Evolutionary conservation across 2,797 vertebrate genomes (phyloP), one percentile per base, ranked within the genome.

Genomic region (Sarcophilus harrisii): DNA sequence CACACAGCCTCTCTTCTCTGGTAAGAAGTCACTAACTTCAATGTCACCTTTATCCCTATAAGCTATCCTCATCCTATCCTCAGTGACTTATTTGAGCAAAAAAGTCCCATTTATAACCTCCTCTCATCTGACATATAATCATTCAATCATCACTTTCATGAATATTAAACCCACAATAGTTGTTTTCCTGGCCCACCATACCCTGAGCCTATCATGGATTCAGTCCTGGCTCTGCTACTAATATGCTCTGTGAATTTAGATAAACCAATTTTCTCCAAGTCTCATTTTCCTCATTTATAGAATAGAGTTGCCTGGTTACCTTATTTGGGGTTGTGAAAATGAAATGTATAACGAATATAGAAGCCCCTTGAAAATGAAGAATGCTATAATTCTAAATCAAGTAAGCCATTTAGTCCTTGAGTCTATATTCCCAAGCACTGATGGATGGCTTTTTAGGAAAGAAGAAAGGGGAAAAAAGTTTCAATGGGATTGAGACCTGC

Each of bases 231-330:
- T 87, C 91, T 58, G 66, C 32, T 1, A 11, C 52, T 60, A 32
- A n/a, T 4, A 89, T 81, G 28, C 54, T 57, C 91, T 5, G 49
- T 90, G 58, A 94, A 92, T 18, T n/a, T 93, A 45, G 90, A 90
- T 57, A 59, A 96, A 90, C 89, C 57, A 55, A 38, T 54, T 94
- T 73, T 94, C 92, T 58, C 95, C 52, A 54, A 58, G 90, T 81
- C 57, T 95, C 62, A 29, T 9, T 9, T 55, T 59, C 58, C 13
- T 2, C 16, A 92, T 81, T 92, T 95, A 60, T 58, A 87, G 62
- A 94, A 73, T 38, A 95, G 87, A 91, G 89, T 58, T 91, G 73
- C 16, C 66, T 95, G 90, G 81, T 94, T 95, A 93, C 13, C 57
- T 96, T n/a, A 55, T 38, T 54, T 57, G 89, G 66, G 92, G 90